Evolutionary conservation across 2,888 invertebrate genomes (phyloP).

Genomic region (Uropetala carovei): DNA sequence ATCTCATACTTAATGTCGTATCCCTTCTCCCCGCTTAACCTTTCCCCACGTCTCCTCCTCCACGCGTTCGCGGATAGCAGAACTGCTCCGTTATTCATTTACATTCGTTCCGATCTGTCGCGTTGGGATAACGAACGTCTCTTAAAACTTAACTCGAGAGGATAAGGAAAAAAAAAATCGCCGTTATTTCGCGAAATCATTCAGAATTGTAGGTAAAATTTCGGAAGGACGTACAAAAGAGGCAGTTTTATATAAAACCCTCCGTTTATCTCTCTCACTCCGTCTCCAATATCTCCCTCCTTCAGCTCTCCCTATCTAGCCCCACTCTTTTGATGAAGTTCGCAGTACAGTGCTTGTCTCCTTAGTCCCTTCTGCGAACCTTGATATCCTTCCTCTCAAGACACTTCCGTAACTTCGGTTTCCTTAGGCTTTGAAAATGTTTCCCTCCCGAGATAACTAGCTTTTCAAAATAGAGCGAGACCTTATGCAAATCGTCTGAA

Average conservation of each 20-base stretch:
- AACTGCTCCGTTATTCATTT: not conserved
- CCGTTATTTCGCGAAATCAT: not conserved
- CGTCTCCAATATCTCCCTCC: not conserved
- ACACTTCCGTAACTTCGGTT: not conserved
- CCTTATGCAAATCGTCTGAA: constrained; percentile 1
- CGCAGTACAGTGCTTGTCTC: not conserved
- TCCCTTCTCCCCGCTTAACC: not conserved
- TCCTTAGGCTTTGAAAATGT: not conserved
- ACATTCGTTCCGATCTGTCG: not conserved
- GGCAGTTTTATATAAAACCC: constrained; percentile 7
- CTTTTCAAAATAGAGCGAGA: constrained; percentile 1
- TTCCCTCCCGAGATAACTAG: not conserved
- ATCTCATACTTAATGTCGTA: not conserved
- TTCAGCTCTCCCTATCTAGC: not conserved
- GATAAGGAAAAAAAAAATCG: not conserved
- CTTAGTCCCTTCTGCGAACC: not conserved
- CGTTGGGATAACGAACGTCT: not conserved
- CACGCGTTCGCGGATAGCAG: not conserved
- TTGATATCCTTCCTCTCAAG: not conserved
- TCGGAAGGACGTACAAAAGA: not conserved
- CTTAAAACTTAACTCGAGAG: not conserved
- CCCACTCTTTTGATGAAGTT: not conserved
- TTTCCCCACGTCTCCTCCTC: not conserved
- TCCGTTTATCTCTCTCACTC: not conserved
- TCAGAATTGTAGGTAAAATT: not conserved